Evolutionary conservation across 2,888 invertebrate genomes (phyloP), one percentile per base, ranked within the genome.

Genomic region (Leucophenga maculata): DNA sequence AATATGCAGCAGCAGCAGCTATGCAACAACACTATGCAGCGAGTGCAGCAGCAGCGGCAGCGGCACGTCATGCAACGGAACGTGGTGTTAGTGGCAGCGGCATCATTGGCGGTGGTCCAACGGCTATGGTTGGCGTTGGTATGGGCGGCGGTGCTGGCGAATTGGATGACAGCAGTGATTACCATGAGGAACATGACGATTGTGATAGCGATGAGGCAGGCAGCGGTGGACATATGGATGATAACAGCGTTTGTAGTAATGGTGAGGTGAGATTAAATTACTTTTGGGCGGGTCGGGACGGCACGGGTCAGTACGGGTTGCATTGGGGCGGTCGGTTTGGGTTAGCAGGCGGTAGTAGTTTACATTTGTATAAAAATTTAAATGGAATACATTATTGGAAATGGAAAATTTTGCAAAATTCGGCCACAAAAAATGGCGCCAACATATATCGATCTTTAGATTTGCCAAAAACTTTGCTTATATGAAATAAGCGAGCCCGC

Each of bases 191-290:
- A 70, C 82, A 86, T 62, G 86, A 86, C 68, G 86, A 86, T 69
- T 86, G 87, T 73, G 87, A 87, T 74, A 87, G 87, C 74, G 87
- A 80, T 13, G 80, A 85, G 75, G 83, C 78, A 59, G 86, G 84
- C 74, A 82, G 86, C 74, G 80, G 78, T 67, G 80, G 78, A 6
- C 83, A 85, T 70, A 75, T 83, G 85, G 86, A 86, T 70, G 86
- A 86, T 75, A 85, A 86, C 87, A 86, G 86, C 85, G 86, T 87
- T 87, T 86, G 87, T 86, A 86, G 86, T 83, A 87, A 86, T 86
- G 86, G 86, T 87, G 86, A 86, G 86, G 86, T 86, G 86, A 86
- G 86, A 86, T 86, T 86, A 86, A 80, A 71, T 86, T 86, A 75
- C 82, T 74, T 74, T 80, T 73, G 79, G 77, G 71, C 11, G 72